Base-by-base conservation (phyloP, 2,888 invertebrate species). In the Diaprepes abbreviatus region DNA sequence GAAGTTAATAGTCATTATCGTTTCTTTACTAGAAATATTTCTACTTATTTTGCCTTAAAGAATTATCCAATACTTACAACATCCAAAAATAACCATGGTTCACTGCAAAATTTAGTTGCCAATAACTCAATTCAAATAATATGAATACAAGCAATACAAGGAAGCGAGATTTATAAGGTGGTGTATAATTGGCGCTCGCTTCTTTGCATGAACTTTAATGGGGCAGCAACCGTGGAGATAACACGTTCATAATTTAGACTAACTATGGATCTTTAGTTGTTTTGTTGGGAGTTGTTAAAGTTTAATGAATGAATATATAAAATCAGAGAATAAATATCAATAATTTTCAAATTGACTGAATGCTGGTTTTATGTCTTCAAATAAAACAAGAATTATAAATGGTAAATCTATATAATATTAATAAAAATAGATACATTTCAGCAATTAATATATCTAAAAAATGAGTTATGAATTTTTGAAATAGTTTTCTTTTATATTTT, bases 131-230 rank as follows among this genome's bases (percentile, higher is more conserved):
- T 64, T 19, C 48, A 28, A 64, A 24, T 38, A 64, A n/a, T 43
- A 43, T 50, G 35, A 38, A 62, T 62, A 64, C 43, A 28, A 64
- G 33, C 57, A 45, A 21, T 21, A 21, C 14, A 62, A 62, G 55
- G 33, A 35, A 60, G 19, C 45, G 71, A 75, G 77, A 80, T 81
- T 80, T 81, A 82, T 81, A 78, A 75, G 79, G 80, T 80, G 79
- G 79, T 76, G 76, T 75, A 79, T 82, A 82, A 82, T 82, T 82
- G 82, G 82, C 80, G 79, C 79, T 79, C 76, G 77, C 75, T 78
- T 77, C 79, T 81, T 80, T 81, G 80, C 80, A 80, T 79, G 77
- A 74, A 76, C 76, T 78, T 80, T 81, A 81, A 81, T 80, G 79
- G 80, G 77, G 79, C 79, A 78, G 76, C 78, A 75, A 75, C 77